These are phyloP conservation scores for Erpornis zantholeuca DNA, from an alignment of 2,113 vertebrate species.

Conservation along the genomic window DNA sequence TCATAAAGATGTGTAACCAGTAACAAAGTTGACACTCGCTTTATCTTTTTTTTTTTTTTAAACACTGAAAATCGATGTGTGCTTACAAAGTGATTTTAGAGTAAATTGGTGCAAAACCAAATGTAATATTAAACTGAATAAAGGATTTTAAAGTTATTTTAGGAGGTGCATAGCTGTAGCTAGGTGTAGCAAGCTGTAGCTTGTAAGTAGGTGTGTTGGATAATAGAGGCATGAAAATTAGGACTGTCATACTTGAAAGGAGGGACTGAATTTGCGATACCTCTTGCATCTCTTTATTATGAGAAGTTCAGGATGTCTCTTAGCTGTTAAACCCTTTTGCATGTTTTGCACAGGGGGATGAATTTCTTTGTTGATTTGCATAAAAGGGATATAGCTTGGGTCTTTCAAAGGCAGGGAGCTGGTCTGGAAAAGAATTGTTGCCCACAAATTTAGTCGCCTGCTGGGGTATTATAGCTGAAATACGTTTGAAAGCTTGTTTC, in stretches of 20 bases:
- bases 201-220: neutral
- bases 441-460: neutral
- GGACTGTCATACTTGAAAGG: neutral
- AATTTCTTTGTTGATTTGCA: neutral
- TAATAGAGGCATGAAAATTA: neutral
- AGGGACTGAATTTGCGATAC: neutral
- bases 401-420: neutral
- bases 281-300: neutral
- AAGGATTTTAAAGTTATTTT: neutral
- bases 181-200: neutral
- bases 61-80: neutral
- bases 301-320: neutral
- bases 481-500: neutral
- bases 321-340: neutral
- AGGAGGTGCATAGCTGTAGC: neutral
- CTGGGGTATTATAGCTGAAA: neutral
- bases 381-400: neutral
- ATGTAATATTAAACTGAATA: neutral
- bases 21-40: neutral
- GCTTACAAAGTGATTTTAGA: neutral
- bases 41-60: neutral
- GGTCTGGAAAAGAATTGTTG: neutral
- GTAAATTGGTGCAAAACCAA: neutral
- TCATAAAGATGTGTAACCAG: neutral
- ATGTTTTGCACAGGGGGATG: neutral